These are phyloP conservation scores for Typhlomys cinereus DNA, from an alignment of 2,113 vertebrate species.

Conservation along the genomic window DNA sequence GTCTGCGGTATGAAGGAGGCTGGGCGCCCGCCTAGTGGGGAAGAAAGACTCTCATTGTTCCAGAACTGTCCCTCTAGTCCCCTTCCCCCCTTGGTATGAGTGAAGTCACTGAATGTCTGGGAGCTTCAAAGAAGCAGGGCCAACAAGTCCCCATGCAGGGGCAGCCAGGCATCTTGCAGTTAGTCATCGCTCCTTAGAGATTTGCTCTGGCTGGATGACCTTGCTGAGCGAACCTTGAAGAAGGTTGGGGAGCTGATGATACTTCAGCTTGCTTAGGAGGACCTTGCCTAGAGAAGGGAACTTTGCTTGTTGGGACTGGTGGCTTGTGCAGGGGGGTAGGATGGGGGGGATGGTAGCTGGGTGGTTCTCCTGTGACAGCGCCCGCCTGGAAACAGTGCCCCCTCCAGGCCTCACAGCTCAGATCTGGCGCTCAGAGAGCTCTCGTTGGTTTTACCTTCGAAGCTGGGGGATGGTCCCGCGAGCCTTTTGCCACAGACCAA, in stretches of 20 bases:
- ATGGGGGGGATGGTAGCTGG: too few relatives aligned
- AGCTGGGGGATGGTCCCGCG: slow-evolving; percentile 84
- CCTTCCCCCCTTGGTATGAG: not conserved
- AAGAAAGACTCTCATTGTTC: slow-evolving; percentile 33
- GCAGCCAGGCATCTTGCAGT: not conserved
- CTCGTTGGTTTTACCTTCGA: slow-evolving; percentile 94
- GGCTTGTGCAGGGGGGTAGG: rapidly evolving
- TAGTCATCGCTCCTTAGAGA: not conserved
- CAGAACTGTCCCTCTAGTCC: not conserved
- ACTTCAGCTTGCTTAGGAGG: not conserved
- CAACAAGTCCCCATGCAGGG: not conserved
- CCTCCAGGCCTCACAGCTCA: slow-evolving; percentile 81
- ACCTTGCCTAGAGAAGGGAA: not conserved
- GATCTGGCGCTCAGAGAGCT: slow-evolving; percentile 95
- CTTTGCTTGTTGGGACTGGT: not conserved
- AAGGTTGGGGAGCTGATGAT: not conserved
- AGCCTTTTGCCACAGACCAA: slow-evolving; percentile 88
- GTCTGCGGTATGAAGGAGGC: not conserved
- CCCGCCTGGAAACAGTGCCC: too few relatives aligned
- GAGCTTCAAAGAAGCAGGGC: not conserved
- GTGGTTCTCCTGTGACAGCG: too few relatives aligned
- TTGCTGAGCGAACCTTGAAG: not conserved
- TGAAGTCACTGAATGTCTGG: not conserved
- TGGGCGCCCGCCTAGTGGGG: not conserved
- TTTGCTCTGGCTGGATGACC: not conserved